phyloP scores from a whole-genome alignment of 2,888 invertebrate species.

The Eristalis arbustorum region DNA sequence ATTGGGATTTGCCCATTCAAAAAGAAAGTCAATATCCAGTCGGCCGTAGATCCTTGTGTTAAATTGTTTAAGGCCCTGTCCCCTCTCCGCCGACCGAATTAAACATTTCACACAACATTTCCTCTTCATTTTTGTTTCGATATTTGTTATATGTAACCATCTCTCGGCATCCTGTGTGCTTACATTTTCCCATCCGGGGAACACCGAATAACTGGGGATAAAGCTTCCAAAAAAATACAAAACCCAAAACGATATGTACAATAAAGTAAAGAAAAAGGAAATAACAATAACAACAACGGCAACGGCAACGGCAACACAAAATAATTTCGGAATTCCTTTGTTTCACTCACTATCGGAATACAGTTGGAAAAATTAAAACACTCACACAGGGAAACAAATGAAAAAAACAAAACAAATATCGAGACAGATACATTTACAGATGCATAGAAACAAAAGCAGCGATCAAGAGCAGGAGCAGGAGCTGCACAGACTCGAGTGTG shows the following conservation, averaged over 20 bases:
- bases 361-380: constrained; percentile 66
- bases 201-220: constrained; percentile 13
- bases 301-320: constrained; percentile 44
- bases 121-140: background rate
- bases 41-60: constrained; percentile 7
- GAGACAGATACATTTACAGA: constrained; percentile 18
- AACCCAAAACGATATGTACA: constrained; percentile 41
- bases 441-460: constrained; percentile 24
- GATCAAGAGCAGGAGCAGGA: constrained; percentile 28
- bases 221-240: constrained; percentile 32
- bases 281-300: constrained; percentile 6
- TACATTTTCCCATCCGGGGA: constrained; percentile 27
- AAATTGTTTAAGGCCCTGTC: constrained; percentile 31
- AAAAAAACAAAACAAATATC: background rate
- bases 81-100: constrained; percentile 19
- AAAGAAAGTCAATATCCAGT: background rate
- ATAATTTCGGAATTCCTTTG: constrained; percentile 69
- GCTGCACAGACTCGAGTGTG: background rate
- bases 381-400: constrained; percentile 31
- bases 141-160: constrained; percentile 55
- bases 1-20: background rate
- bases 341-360: constrained; percentile 63
- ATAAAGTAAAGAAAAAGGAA: constrained; percentile 41
- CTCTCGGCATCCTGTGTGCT: constrained; percentile 54
- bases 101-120: constrained; percentile 49